These are phyloP conservation scores for Callinectes sapidus DNA, from an alignment of 2,888 invertebrate species.

Conservation along the genomic window DNA sequence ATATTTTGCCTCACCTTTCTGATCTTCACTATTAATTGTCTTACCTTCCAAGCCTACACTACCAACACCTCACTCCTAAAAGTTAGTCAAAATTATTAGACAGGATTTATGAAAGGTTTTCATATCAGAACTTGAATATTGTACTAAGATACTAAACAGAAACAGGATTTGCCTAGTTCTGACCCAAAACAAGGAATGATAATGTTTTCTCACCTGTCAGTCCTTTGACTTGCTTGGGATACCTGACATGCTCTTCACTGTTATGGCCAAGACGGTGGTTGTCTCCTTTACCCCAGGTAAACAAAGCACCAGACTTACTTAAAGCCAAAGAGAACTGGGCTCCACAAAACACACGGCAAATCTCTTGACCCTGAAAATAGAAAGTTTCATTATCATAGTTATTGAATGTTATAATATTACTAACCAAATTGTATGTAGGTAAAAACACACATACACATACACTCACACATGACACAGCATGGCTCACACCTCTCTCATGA, in stretches of 20 bases:
- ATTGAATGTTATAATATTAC: not conserved
- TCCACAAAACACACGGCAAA: constrained; percentile 87
- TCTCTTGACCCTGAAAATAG: constrained; percentile 78
- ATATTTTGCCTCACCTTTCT: too few relatives aligned
- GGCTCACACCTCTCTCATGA: too few relatives aligned
- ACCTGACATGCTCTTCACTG: constrained; percentile 84
- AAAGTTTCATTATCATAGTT: not conserved
- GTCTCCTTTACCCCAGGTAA: constrained; percentile 94
- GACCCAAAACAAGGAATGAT: not conserved
- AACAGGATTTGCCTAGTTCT: not conserved
- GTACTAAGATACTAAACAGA: not conserved
- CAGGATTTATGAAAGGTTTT: too few relatives aligned
- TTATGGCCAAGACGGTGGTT: constrained; percentile 89
- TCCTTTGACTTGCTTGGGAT: constrained; percentile 86
- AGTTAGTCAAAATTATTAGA: too few relatives aligned
- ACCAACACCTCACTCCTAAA: too few relatives aligned
- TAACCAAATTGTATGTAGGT: not conserved
- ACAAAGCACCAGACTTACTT: constrained; percentile 84
- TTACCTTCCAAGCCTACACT: too few relatives aligned
- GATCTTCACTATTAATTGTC: too few relatives aligned
- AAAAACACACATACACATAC: too few relatives aligned
- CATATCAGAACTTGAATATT: not conserved
- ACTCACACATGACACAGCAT: too few relatives aligned
- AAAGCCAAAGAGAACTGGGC: constrained; percentile 90
- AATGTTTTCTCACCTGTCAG: constrained; percentile 80